phyloP scores from a whole-genome alignment of 2,888 invertebrate species.

The Siphlonurus alternatus region DNA sequence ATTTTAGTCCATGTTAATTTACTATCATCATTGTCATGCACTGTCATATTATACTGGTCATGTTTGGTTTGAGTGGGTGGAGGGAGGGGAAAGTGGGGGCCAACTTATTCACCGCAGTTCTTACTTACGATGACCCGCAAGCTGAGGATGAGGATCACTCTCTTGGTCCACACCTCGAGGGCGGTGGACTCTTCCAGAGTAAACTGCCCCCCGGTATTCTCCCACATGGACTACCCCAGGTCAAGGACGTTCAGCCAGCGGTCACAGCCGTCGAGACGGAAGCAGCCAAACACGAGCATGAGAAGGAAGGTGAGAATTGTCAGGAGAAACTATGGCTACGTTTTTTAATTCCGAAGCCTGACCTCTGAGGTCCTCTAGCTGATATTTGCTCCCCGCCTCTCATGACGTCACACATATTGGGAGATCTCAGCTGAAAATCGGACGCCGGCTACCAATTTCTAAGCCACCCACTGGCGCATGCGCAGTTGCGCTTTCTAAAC shows the following conservation, averaged over 20 bases:
- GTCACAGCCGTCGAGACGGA: constrained; percentile 63
- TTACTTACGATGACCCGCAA: constrained; percentile 91
- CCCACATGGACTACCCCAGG: constrained; percentile 85
- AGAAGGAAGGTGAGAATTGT: not conserved
- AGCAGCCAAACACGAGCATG: constrained; percentile 30
- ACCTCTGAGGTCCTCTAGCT: no score
- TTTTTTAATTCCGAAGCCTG: not conserved
- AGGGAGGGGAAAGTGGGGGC: constrained; percentile 31
- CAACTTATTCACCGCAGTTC: constrained; percentile 85
- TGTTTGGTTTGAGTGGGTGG: constrained; percentile 1
- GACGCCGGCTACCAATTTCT: no score
- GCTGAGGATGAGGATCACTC: constrained; percentile 81
- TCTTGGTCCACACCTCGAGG: constrained; percentile 49
- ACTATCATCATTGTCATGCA: no score
- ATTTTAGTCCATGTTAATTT: no score
- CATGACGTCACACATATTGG: no score
- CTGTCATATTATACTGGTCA: no score
- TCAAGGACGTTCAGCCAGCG: constrained; percentile 87
- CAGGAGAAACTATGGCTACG: not conserved
- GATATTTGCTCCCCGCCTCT: no score
- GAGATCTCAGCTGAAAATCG: no score
- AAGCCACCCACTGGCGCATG: no score
- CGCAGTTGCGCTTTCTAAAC: no score
- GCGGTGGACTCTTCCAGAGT: constrained; percentile 46
- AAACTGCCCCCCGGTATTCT: constrained; percentile 83